Evolutionary conservation across 1,140 invertebrate species (phyloP).

Genomic region (Drosophila nikananu): DNA sequence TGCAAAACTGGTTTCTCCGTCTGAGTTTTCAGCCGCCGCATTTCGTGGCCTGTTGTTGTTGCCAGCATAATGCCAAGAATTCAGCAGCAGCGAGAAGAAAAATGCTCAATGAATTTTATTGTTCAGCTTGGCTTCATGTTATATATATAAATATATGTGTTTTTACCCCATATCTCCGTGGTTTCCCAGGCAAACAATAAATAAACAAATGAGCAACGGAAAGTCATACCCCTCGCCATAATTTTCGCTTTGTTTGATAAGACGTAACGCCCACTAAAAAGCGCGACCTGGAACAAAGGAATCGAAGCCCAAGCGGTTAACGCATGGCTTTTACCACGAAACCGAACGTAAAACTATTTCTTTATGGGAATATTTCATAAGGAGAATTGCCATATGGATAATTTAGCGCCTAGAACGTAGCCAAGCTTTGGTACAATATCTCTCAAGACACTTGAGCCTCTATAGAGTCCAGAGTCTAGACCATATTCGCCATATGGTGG

Average conservation of each 20-base stretch:
- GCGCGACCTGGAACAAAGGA: slow-evolving; percentile 23
- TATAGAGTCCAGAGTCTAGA: too few species aligned
- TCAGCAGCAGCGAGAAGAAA: slow-evolving; percentile 42
- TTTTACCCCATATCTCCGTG: slow-evolving; percentile 11
- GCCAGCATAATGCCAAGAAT: slow-evolving; percentile 49
- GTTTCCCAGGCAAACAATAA: slow-evolving; percentile 30
- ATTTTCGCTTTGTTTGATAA: slow-evolving; percentile 24
- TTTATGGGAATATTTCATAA: slow-evolving; percentile 2
- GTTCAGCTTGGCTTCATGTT: slow-evolving; percentile 9
- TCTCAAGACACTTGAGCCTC: neutral
- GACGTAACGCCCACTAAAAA: slow-evolving; percentile 37
- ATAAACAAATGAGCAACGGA: slow-evolving; percentile 10
- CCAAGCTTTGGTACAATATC: neutral
- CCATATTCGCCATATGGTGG: neutral
- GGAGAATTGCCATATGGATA: neutral
- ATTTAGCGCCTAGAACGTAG: neutral
- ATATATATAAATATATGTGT: slow-evolving; percentile 1
- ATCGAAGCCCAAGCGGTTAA: slow-evolving; percentile 1
- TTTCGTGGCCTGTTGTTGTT: slow-evolving; percentile 16
- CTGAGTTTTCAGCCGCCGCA: slow-evolving; percentile 9
- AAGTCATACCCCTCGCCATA: slow-evolving; percentile 4
- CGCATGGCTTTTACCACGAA: slow-evolving; percentile 2
- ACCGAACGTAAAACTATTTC: slow-evolving; percentile 20
- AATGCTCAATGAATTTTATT: slow-evolving; percentile 71
- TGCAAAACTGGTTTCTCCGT: slow-evolving; percentile 62